Conservation (phyloP, 2,113 vertebrate genomes). For the Cathartes aura region DNA sequence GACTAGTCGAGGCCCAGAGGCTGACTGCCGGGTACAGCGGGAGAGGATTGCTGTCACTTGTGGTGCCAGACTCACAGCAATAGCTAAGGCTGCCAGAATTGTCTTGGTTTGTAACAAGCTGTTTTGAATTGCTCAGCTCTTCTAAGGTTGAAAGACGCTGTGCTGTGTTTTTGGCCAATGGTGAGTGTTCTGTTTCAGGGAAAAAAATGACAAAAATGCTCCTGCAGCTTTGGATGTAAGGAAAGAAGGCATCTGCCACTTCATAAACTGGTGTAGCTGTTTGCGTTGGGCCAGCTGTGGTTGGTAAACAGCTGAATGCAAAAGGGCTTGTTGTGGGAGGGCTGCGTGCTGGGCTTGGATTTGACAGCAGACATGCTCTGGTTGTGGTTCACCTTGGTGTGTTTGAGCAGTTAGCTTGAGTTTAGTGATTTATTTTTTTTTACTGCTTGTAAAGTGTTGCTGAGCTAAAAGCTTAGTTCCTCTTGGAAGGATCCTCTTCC, state of each 20-base stretch:
- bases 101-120: not conserved
- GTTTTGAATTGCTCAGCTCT: not conserved
- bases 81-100: not conserved
- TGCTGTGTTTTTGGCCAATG: not conserved
- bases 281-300: fast-evolving
- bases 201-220: not conserved
- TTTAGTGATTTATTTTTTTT: not conserved
- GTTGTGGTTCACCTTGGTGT: not conserved
- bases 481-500: not conserved
- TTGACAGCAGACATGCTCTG: fast-evolving
- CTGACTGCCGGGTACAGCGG: fast-evolving
- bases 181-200: not conserved
- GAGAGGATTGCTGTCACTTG: not conserved
- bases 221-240: not conserved
- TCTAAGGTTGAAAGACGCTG: not conserved
- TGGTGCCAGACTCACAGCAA: fast-evolving
- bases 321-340: not conserved
- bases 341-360: not conserved
- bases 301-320: not conserved
- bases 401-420: not conserved
- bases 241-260: not conserved
- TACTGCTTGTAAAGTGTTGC: not conserved
- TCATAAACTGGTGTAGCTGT: not conserved
- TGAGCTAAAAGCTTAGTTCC: not conserved
- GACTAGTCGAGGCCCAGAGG: fast-evolving